These are phyloP conservation scores for Ochropleura plecta DNA, from an alignment of 2,888 invertebrate species.

Conservation along the genomic window DNA sequence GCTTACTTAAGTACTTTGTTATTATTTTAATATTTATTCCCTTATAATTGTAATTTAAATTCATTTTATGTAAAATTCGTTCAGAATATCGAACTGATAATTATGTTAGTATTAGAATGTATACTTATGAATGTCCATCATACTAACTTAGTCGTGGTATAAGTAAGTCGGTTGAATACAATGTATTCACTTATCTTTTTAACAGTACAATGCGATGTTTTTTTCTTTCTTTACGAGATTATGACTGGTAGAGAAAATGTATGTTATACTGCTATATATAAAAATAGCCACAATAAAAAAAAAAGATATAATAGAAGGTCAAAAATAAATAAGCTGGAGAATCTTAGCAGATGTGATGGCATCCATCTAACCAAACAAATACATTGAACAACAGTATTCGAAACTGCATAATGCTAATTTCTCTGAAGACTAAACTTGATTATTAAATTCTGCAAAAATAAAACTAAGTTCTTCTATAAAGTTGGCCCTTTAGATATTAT, in stretches of 20 bases:
- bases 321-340: not conserved
- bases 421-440: not conserved
- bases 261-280: constrained; percentile 3
- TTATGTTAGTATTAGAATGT: constrained; percentile 48
- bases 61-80: constrained; percentile 49
- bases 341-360: not conserved
- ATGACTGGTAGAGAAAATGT: constrained; percentile 18
- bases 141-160: constrained; percentile 52
- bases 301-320: not conserved
- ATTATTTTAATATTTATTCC: constrained; percentile 70
- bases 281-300: constrained; percentile 3
- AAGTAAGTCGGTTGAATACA: constrained; percentile 59
- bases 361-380: not conserved
- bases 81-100: constrained; percentile 60
- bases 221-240: constrained; percentile 26
- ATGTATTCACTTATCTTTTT: constrained; percentile 59
- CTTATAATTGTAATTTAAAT: constrained; percentile 62
- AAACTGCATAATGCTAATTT: not conserved
- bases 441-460: not conserved
- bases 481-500: not conserved
- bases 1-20: constrained; percentile 66
- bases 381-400: constrained; percentile 4
- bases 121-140: constrained; percentile 45
- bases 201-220: constrained; percentile 57
- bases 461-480: not conserved